Percentiles rank a stretch among this genome's conserved stretches.
phyloP scores from a whole-genome alignment of 2,797 vertebrate genomes.

The Manis javanica region DNA sequence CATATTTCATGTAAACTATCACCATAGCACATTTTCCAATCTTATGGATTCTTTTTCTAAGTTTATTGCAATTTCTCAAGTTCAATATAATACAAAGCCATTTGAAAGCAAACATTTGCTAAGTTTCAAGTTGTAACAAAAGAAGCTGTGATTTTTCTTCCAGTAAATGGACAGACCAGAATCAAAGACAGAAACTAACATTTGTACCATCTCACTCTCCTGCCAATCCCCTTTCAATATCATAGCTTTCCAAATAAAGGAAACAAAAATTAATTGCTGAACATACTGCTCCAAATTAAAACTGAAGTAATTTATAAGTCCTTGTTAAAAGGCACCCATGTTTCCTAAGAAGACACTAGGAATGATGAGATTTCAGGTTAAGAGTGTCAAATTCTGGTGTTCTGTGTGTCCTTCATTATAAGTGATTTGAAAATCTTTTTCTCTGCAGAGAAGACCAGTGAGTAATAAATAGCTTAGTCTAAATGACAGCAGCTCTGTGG shows the following conservation, averaged over 20 bases:
- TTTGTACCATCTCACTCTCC: not conserved
- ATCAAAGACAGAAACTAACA: not conserved
- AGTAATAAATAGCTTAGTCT: not conserved
- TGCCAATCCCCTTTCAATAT: not conserved
- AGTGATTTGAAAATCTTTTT: not conserved
- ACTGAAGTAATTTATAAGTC: not conserved
- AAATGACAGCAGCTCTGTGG: not conserved
- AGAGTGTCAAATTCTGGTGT: not conserved
- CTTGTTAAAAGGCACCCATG: not conserved
- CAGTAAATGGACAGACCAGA: not conserved
- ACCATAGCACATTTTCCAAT: conserved; percentile 59
- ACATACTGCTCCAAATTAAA: not conserved
- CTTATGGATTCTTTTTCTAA: conserved; percentile 65
- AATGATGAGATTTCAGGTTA: not conserved
- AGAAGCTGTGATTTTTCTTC: not conserved
- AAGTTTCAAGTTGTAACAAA: not conserved
- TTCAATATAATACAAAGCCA: not conserved
- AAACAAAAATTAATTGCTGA: not conserved
- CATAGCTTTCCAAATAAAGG: not conserved
- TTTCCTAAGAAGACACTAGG: not conserved
- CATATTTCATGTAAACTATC: conserved; percentile 66
- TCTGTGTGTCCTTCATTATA: not conserved
- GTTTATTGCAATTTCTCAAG: conserved; percentile 44
- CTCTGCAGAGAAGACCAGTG: not conserved
- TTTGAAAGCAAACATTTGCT: conserved; percentile 30